Percentiles rank a stretch among this genome's conserved stretches.
These are phyloP conservation scores for Smittia aterrima DNA, from an alignment of 2,888 invertebrate genomes.

Conservation along the genomic window DNA sequence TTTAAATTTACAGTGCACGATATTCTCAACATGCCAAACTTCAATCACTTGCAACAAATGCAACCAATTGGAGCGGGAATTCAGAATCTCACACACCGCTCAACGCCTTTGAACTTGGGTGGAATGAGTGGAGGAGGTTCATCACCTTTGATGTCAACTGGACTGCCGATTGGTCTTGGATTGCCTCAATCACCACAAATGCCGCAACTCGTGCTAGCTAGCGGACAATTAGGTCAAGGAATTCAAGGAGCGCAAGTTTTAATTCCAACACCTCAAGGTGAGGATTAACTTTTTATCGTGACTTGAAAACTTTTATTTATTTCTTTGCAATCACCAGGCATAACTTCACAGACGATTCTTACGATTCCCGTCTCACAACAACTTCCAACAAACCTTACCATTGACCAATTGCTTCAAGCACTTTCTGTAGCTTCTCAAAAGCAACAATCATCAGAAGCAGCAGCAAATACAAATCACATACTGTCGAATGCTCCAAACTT, in stretches of 20 bases:
- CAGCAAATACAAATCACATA: slow-evolving; percentile 51
- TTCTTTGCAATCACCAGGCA: slow-evolving; percentile 71
- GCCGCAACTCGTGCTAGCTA: slow-evolving; percentile 89
- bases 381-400: slow-evolving; percentile 70
- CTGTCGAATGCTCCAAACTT: slow-evolving; percentile 38
- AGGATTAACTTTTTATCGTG: slow-evolving; percentile 43
- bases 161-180: background rate
- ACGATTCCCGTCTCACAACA: slow-evolving; percentile 88
- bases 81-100: background rate
- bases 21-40: slow-evolving; percentile 53
- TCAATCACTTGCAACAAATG: slow-evolving; percentile 33
- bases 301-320: slow-evolving; percentile 11
- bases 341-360: slow-evolving; percentile 92
- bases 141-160: slow-evolving; percentile 24
- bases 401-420: slow-evolving; percentile 50
- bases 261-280: slow-evolving; percentile 94
- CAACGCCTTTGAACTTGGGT: slow-evolving; percentile 15
- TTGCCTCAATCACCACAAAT: slow-evolving; percentile 55
- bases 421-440: slow-evolving; percentile 53
- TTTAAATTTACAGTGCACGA: slow-evolving; percentile 51
- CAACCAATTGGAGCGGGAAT: slow-evolving; percentile 8
- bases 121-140: slow-evolving; percentile 11
- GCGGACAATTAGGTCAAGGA: slow-evolving; percentile 87
- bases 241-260: slow-evolving; percentile 91
- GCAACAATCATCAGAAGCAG: slow-evolving; percentile 66